Conservation (phyloP, 2,113 vertebrate species). For the Puntigrus tetrazona region DNA sequence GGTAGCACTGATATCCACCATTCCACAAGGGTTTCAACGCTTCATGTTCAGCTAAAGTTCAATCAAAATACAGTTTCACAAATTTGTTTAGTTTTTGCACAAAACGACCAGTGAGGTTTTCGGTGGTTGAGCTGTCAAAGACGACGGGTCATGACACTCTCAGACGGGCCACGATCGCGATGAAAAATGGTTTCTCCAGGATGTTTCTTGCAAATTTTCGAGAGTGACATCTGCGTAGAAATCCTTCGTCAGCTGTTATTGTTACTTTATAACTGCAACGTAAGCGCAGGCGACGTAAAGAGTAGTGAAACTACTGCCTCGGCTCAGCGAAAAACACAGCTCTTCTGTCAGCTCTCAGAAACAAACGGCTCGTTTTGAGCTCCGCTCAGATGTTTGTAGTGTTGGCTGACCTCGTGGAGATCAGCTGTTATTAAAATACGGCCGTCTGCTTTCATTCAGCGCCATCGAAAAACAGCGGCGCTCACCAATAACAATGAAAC, state of each 20-base stretch:
- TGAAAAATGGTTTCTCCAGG: too few relatives aligned
- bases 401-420: neutral
- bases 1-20: neutral
- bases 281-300: neutral
- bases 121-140: too few relatives aligned
- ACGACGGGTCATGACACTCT: too few relatives aligned
- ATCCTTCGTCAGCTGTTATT: neutral
- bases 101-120: too few relatives aligned
- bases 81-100: too few relatives aligned
- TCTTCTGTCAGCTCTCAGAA: neutral
- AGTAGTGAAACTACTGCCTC: neutral
- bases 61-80: too few relatives aligned
- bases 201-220: too few relatives aligned
- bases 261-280: neutral
- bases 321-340: neutral
- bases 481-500: constrained; percentile 3
- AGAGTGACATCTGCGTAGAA: too few relatives aligned
- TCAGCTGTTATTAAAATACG: neutral
- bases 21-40: neutral
- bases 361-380: neutral
- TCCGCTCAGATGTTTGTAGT: neutral
- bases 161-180: too few relatives aligned
- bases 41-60: neutral
- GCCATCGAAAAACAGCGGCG: neutral
- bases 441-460: neutral